Base-by-base conservation (phyloP, 2,113 vertebrate genomes). In the Hemicordylus capensis region DNA sequence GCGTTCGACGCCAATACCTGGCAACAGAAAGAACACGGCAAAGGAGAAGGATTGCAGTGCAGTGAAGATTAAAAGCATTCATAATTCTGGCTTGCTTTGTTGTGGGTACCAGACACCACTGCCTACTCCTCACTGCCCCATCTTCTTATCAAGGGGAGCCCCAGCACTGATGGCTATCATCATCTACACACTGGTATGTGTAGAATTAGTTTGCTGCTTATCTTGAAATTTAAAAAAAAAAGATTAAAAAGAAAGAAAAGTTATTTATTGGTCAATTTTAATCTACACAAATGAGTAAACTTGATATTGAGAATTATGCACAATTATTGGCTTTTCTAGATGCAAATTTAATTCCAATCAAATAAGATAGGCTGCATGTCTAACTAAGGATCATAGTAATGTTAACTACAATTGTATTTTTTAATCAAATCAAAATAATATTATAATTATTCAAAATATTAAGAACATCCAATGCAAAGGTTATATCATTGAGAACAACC, bases 1-100 rank as follows among this genome's bases (percentile, higher is more conserved):
- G 58, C 1, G 95, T 92, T 89, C 96, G 91, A 79, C 98, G 97
- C 98, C 95, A 97, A 91, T 96, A 98, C 98, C 98, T 98, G 91
- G 5, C 80, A 83, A 91, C 0, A 88, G 51, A 80, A 80, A 89
- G 54, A 85, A 72, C 0, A 4, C 24, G 46, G 46, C 44, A 83
- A 73, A 80, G 67, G 75, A 79, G 5, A 70, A 64, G 6, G 3
- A 56, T 20, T 31, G 42, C 28, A 48, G 15, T 0, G 0, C 28
- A 44, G 7, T 2, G 24, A n/a, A n/a, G n/a, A 26, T n/a, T n/a
- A 54, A 26, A 56, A 58, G 37, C 17, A 46, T 31, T 69, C 69
- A 11, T 28, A 54, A 63, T 61, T 66, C 42, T 28, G 31, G 14
- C 14, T n/a, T 61, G 39, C 56, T 59, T 37, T 37, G 14, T 24